Evolutionary conservation across 2,113 vertebrate species (phyloP), one percentile per base, ranked within the genome.

Genomic region (Ibidorhyncha struthersii): DNA sequence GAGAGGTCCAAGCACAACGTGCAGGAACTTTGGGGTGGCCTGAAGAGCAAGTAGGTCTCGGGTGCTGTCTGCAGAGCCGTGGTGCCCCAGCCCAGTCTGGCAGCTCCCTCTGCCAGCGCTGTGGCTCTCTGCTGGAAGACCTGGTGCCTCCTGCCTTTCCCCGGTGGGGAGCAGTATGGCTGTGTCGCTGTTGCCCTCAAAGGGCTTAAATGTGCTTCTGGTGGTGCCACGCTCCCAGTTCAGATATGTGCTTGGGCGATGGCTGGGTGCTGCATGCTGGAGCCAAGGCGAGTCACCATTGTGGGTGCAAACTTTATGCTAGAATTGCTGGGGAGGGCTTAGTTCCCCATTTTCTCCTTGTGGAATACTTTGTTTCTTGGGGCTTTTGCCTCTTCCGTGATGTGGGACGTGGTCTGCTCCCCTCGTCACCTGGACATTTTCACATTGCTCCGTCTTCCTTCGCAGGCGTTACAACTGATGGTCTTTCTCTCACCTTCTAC

Each of bases 381-480:
- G 15, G 4, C 8, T 52, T 53, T 40, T 62, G 47, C 55, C 29
- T 55, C 14, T 56, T 23, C 17, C 18, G n/a, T 38, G 23, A 3
- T 12, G 23, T 40, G 32, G 23, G 38, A 30, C 20, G 6, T 2
- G 10, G 10, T 40, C 45, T 47, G 58, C 34, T 74, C 20, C 52
- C 52, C 3, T 1, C 29, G 2, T 45, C 74, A 6, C 52, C 34
- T n/a, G 38, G 20, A 17, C 3, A 1, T 43, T 43, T 58, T 36
- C 50, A 36, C 30, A 12, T 22, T 23, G 18, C 6, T 86, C 43
- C 52, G 17, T 66, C 32, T 29, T 38, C 74, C 41, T 78, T 78
- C 49, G 10, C 30, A 36, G 50, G 6, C 9, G 1, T 45, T 38
- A 9, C n/a, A 40, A 45, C 23, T 53, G 19, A 14, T 13, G 45